These are phyloP conservation scores for Daptonema setosum DNA, from an alignment of 2,888 invertebrate genomes.

Conservation along the genomic window DNA sequence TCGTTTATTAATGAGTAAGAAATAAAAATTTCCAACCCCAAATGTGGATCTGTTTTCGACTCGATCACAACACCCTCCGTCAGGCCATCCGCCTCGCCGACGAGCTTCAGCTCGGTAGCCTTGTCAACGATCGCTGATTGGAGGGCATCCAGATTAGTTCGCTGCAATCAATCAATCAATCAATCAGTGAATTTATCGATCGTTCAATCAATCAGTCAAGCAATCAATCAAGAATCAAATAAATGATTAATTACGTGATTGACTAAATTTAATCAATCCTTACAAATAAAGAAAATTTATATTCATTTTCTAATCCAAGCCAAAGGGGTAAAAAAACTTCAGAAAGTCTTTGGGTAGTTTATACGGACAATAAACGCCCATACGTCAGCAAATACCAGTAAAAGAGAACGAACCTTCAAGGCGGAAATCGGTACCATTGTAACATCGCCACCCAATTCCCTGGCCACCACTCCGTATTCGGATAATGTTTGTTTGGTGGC, in stretches of 20 bases:
- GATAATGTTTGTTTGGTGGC: slow-evolving; percentile 51
- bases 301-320: no score
- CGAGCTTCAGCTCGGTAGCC: slow-evolving; percentile 59
- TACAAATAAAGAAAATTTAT: no score
- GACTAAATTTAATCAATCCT: no score
- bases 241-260: no score
- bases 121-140: slow-evolving; percentile 52
- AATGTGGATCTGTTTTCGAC: slow-evolving; percentile 36
- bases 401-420: slow-evolving; percentile 35
- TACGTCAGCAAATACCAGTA: no score
- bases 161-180: background rate
- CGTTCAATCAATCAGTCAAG: no score
- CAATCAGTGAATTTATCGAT: background rate
- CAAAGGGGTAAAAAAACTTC: no score
- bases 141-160: slow-evolving; percentile 39
- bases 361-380: background rate
- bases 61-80: slow-evolving; percentile 79
- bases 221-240: no score
- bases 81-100: slow-evolving; percentile 55
- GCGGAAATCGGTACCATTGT: slow-evolving; percentile 81
- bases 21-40: slow-evolving; percentile 2
- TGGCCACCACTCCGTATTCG: slow-evolving; percentile 55
- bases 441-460: slow-evolving; percentile 70
- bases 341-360: no score
- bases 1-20: background rate